Conservation (phyloP, 2,888 invertebrate species). For the Plebejus argus region DNA sequence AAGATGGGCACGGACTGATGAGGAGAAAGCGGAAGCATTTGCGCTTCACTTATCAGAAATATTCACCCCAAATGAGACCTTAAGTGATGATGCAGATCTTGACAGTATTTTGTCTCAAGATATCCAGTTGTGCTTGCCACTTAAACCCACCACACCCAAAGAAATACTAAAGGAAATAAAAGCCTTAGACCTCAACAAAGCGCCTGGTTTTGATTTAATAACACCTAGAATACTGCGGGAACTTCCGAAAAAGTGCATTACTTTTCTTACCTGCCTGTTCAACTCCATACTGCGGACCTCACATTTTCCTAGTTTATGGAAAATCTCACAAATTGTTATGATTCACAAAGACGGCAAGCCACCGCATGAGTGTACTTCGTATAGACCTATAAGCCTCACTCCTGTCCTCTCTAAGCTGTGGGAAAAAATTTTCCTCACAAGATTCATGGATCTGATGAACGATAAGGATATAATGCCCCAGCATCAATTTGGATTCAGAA, state of each 20-base stretch:
- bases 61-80: not conserved
- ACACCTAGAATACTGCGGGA: not conserved
- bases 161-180: not conserved
- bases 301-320: not conserved
- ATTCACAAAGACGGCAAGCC: not conserved
- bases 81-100: not conserved
- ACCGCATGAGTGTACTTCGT: not conserved
- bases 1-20: conserved; percentile 20
- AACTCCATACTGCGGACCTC: not conserved
- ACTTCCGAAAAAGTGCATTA: not conserved
- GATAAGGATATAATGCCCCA: too few species aligned
- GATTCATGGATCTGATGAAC: too few species aligned
- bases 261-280: not conserved
- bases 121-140: too few species aligned
- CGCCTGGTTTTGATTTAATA: too few species aligned
- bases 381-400: too few species aligned
- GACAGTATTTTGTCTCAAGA: too few species aligned
- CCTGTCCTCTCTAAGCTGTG: not conserved
- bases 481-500: too few species aligned
- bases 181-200: too few species aligned
- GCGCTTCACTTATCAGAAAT: not conserved
- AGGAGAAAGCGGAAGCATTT: conserved; percentile 28
- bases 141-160: not conserved
- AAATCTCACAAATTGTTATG: not conserved
- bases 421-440: not conserved